Evolutionary conservation across 2,797 vertebrate species (phyloP).

Genomic region (Avahi laniger): DNA sequence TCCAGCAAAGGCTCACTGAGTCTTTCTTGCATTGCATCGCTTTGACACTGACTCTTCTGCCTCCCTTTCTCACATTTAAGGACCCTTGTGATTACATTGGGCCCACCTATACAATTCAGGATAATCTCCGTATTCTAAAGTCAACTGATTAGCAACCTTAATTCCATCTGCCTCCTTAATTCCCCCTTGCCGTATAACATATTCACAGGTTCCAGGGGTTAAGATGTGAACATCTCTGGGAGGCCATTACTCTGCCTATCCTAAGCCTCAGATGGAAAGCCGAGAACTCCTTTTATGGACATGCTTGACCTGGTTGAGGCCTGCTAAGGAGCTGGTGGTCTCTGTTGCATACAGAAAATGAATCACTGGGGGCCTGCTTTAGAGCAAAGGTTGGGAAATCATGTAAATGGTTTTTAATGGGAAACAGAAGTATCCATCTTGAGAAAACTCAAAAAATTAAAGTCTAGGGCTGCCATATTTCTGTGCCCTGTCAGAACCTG

Average conservation of each 20-base stretch:
- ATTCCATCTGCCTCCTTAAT: background rate
- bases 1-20: background rate
- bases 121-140: background rate
- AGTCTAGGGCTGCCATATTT: background rate
- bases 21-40: background rate
- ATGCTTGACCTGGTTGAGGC: background rate
- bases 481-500: background rate
- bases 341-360: background rate
- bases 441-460: background rate
- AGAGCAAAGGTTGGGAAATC: background rate
- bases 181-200: background rate
- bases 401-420: background rate
- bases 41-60: background rate
- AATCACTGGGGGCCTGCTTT: background rate
- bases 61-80: background rate
- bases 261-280: background rate
- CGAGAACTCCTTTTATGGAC: background rate
- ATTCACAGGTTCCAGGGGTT: background rate
- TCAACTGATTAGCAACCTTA: constrained; percentile 3
- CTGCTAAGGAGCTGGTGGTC: background rate
- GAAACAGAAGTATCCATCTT: background rate
- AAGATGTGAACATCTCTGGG: background rate
- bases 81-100: background rate
- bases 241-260: background rate
- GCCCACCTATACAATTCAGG: background rate